Evolutionary conservation across 2,888 invertebrate genomes (phyloP).

Genomic region (Masnerella sp.): DNA sequence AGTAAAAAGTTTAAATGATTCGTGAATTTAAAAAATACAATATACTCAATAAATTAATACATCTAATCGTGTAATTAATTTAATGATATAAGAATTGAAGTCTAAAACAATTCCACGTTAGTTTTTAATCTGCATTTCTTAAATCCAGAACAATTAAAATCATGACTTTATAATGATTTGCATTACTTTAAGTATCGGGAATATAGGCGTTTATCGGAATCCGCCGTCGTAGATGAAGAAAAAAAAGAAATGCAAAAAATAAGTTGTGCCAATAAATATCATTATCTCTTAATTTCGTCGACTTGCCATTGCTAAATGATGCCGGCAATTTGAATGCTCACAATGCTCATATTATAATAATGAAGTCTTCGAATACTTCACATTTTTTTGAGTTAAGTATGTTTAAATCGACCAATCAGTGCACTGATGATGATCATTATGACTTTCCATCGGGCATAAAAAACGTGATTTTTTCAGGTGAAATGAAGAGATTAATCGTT

Average conservation of each 20-base stretch:
- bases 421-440: constrained; percentile 47
- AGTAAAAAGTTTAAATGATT: too few species aligned
- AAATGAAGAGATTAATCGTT: constrained; percentile 8
- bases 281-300: constrained; percentile 73
- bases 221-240: constrained; percentile 27
- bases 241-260: constrained; percentile 8
- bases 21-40: too few species aligned
- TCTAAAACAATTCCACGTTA: too few species aligned
- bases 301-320: constrained; percentile 60
- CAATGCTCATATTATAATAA: constrained; percentile 63
- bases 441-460: constrained; percentile 42
- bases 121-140: too few species aligned
- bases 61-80: too few species aligned
- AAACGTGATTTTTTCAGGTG: constrained; percentile 23
- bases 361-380: constrained; percentile 58
- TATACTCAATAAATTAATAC: too few species aligned
- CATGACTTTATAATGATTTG: not conserved
- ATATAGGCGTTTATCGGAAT: not conserved
- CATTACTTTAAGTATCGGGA: not conserved
- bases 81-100: too few species aligned
- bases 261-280: constrained; percentile 64
- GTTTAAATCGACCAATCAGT: constrained; percentile 59
- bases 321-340: constrained; percentile 66
- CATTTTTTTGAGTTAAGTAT: constrained; percentile 41
- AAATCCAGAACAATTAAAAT: too few species aligned